phyloP scores from a whole-genome alignment of 1,140 invertebrate species.

The Penaeus indicus region DNA sequence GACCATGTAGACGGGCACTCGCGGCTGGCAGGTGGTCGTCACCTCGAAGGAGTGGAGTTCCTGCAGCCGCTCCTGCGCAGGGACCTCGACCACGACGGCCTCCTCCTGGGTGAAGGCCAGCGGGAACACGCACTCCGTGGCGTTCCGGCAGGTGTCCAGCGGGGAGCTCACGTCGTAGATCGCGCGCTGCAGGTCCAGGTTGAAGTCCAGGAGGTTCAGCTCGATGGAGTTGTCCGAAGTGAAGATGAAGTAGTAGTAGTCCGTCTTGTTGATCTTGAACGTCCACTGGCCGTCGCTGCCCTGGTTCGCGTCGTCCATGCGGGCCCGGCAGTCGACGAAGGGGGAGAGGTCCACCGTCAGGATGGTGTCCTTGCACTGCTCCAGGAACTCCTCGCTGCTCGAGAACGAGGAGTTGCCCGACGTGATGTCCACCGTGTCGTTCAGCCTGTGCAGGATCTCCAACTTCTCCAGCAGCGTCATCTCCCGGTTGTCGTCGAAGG shows the following conservation, averaged over 20 bases:
- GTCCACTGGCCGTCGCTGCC: conserved; percentile 19
- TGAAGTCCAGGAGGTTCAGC: conserved; percentile 51
- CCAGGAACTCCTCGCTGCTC: conserved; percentile 62
- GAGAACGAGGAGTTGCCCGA: conserved; percentile 60
- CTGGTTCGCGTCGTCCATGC: neutral
- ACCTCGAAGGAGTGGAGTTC: conserved; percentile 56
- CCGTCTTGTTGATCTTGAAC: conserved; percentile 46
- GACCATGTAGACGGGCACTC: conserved; percentile 62
- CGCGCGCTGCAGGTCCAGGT: conserved; percentile 46
- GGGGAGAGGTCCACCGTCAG: conserved; percentile 51
- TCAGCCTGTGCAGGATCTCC: conserved; percentile 44
- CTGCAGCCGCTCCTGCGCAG: conserved; percentile 17
- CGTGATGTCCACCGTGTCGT: conserved; percentile 50
- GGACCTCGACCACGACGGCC: conserved; percentile 61
- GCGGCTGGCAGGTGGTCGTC: conserved; percentile 60
- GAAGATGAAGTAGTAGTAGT: conserved; percentile 65
- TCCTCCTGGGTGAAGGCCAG: conserved; percentile 58
- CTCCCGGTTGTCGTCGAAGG: neutral
- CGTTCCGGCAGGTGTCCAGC: conserved; percentile 51
- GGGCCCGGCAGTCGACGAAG: conserved; percentile 40
- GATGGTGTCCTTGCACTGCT: conserved; percentile 53
- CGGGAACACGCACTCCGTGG: conserved; percentile 60
- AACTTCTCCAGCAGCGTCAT: neutral
- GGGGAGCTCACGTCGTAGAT: conserved; percentile 52
- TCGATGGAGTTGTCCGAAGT: conserved; percentile 61